phyloP scores from a whole-genome alignment of 1,140 invertebrate species.

The Brachionus sp. region DNA sequence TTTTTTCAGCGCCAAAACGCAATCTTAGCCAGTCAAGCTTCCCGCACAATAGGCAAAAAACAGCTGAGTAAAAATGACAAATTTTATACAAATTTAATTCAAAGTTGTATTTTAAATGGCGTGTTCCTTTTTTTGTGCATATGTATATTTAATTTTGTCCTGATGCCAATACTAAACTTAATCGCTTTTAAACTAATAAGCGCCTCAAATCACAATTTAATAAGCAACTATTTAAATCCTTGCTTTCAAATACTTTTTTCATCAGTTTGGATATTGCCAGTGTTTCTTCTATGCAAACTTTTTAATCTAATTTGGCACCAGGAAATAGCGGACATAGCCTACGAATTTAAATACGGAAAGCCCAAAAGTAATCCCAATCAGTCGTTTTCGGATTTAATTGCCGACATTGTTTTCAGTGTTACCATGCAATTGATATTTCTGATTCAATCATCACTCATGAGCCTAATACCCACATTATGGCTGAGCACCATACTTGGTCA shows the following conservation, averaged over 20 bases:
- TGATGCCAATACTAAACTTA: conserved; percentile 27
- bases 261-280: conserved; percentile 36
- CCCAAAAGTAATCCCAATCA: neutral
- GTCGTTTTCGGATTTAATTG: conserved; percentile 21
- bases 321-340: conserved; percentile 40
- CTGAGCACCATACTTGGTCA: neutral
- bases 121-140: conserved; percentile 38
- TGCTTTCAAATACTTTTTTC: conserved; percentile 32
- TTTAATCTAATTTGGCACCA: conserved; percentile 43
- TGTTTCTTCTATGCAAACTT: conserved; percentile 32
- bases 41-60: neutral
- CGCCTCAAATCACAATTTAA: neutral
- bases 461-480: neutral
- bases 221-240: conserved; percentile 22
- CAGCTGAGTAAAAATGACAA: conserved; percentile 16
- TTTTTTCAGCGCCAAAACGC: conserved; percentile 34
- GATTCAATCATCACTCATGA: neutral
- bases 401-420: conserved; percentile 28
- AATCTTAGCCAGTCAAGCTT: neutral
- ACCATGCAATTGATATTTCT: conserved; percentile 38
- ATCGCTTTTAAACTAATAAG: conserved; percentile 38
- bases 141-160: conserved; percentile 27
- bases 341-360: conserved; percentile 35
- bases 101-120: conserved; percentile 39
- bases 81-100: conserved; percentile 20